These are phyloP conservation scores for Andrena camellia DNA, from an alignment of 2,888 invertebrate genomes.

Conservation along the genomic window DNA sequence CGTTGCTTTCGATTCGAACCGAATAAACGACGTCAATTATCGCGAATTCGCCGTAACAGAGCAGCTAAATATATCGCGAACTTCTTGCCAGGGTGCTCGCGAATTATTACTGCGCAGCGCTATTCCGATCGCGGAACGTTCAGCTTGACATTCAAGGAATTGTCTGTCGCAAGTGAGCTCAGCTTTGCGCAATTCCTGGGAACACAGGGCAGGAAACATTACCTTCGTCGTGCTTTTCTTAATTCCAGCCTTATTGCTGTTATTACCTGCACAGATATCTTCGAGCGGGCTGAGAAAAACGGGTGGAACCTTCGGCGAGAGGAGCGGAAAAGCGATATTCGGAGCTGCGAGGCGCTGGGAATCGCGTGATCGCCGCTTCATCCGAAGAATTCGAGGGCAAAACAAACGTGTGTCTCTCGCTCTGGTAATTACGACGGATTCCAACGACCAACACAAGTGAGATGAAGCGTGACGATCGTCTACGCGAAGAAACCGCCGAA, in stretches of 20 bases:
- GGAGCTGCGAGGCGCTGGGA: not conserved
- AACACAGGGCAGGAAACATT: conserved; percentile 54
- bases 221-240: conserved; percentile 31
- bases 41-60: conserved; percentile 51
- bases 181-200: conserved; percentile 55
- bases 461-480: conserved; percentile 40
- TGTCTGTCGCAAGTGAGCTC: conserved; percentile 60
- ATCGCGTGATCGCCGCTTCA: not conserved
- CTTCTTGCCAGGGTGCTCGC: conserved; percentile 56
- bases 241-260: conserved; percentile 40
- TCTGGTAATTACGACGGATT: not conserved
- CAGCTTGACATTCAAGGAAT: conserved; percentile 69
- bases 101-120: conserved; percentile 55
- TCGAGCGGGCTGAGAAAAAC: conserved; percentile 4
- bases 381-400: not conserved
- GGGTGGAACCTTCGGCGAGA: not conserved
- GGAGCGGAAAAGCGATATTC: conserved; percentile 14
- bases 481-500: conserved; percentile 39
- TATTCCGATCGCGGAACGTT: conserved; percentile 60
- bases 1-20: not conserved
- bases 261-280: conserved; percentile 35
- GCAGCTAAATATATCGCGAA: conserved; percentile 55
- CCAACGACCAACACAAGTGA: conserved; percentile 21
- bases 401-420: conserved; percentile 18
- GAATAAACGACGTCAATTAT: conserved; percentile 4